phyloP scores from a whole-genome alignment of 1,140 invertebrate species.

The Aphis gossypii region DNA sequence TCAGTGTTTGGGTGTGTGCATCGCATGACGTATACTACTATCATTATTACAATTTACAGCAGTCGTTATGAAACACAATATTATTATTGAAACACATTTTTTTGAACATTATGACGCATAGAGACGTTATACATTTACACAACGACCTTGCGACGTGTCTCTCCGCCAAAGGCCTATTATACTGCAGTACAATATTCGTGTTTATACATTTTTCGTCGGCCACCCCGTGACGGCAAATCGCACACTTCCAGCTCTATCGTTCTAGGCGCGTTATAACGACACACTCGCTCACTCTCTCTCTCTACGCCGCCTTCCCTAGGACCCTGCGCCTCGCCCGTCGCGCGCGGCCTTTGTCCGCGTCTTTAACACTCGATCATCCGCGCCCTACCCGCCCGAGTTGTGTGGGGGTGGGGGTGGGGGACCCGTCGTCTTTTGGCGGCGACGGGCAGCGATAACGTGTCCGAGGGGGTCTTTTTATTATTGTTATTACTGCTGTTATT shows the following conservation, averaged over 20 bases:
- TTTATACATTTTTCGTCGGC: neutral
- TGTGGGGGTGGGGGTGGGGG: no score
- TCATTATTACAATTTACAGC: neutral
- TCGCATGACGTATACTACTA: slow-evolving; percentile 12
- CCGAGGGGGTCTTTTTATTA: neutral
- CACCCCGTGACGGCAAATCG: neutral
- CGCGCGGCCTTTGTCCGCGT: neutral
- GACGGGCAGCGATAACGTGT: neutral
- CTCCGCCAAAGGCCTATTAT: neutral
- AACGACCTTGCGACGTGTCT: neutral
- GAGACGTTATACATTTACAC: neutral
- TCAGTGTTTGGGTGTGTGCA: neutral
- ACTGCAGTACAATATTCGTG: neutral
- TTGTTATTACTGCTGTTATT: neutral
- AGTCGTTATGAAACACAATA: neutral
- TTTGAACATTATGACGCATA: slow-evolving; percentile 9
- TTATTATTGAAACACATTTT: neutral
- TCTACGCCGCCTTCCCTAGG: neutral
- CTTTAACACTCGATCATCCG: neutral
- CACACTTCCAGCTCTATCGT: neutral
- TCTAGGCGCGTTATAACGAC: no score
- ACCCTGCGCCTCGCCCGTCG: no score
- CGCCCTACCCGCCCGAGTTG: no score
- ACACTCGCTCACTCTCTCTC: no score
- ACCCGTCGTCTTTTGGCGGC: no score